Base-by-base conservation (phyloP, 1,140 invertebrate genomes). In the Muscidifurax raptorellus region DNA sequence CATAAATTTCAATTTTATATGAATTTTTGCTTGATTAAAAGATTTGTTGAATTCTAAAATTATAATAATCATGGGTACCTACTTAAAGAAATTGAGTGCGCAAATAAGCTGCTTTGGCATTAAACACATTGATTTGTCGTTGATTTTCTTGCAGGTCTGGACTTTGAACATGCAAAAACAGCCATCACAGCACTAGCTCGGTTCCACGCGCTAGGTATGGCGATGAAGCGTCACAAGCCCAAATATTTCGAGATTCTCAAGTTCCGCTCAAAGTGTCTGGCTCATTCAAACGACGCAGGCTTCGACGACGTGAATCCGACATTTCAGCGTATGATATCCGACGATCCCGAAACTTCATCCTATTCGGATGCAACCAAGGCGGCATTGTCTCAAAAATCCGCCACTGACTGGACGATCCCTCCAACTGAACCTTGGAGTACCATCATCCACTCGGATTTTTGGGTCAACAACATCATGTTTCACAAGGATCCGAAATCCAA, bases 401-500 rank as follows among this genome's bases (percentile, higher is more conserved):
- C 87, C 28, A 44, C 85, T 84, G 18, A 80, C 81, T 89, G 90
- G 88, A 27, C 85, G 1, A 80, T 86, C 1, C 52, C 76, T 1
- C 91, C 92, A 0, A 87, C 88, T 0, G 92, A 94, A 74, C 90
- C 91, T 0, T 95, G 93, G 90, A 92, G 92, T 0, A 94, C 93
- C 0, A 93, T 94, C 30, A 89, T 93, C 3, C 95, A 96, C 80
- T 90, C 93, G 0, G 95, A 96, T 89, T 93, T 95, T 69, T 96
- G 95, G 95, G 91, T 93, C 7, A 95, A 95, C 86, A 96, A 96
- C 86, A 92, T 95, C 2, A 93, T 96, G 90, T 93, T 94, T 74
- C 90, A 89, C 7, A 78, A 88, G 7, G 87, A 93, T 86, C 86
- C 88, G 12, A 52, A 80, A 1, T 67, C 72, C 13, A 91, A 90